phyloP scores from a whole-genome alignment of 2,113 vertebrate genomes.

The Neoarius graeffei region DNA sequence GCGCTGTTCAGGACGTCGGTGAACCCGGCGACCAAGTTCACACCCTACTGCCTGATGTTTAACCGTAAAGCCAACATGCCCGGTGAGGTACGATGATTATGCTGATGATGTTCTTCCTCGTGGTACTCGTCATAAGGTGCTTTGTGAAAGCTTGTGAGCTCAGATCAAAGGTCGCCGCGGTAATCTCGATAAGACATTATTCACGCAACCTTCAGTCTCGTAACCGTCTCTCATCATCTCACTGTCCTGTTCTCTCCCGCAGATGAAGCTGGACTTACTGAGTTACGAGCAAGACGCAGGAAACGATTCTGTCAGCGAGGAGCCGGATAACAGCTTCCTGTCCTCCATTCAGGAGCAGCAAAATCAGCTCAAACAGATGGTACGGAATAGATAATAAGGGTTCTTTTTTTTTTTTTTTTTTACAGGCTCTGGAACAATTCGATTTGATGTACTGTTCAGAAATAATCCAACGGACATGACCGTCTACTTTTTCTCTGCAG shows the following conservation, averaged over 20 bases:
- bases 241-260: neutral
- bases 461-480: no score
- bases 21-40: conserved; percentile 80
- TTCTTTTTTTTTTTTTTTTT: neutral
- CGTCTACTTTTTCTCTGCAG: neutral
- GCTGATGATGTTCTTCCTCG: neutral
- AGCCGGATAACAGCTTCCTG: conserved; percentile 60
- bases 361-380: conserved; percentile 78
- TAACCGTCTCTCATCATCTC: no score
- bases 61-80: conserved; percentile 77
- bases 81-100: conserved; percentile 58
- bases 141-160: neutral
- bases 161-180: neutral
- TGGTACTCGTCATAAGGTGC: neutral
- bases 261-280: conserved; percentile 66
- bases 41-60: conserved; percentile 85
- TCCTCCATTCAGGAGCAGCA: conserved; percentile 76
- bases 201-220: neutral
- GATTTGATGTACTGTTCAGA: neutral
- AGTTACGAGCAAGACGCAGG: conserved; percentile 68
- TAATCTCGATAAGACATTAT: neutral
- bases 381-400: conserved; percentile 54
- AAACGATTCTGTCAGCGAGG: conserved; percentile 58
- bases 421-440: neutral
- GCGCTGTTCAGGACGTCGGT: conserved; percentile 80